Conservation (phyloP, 1,140 invertebrate genomes). For the Rhizoglyphus robini region DNA sequence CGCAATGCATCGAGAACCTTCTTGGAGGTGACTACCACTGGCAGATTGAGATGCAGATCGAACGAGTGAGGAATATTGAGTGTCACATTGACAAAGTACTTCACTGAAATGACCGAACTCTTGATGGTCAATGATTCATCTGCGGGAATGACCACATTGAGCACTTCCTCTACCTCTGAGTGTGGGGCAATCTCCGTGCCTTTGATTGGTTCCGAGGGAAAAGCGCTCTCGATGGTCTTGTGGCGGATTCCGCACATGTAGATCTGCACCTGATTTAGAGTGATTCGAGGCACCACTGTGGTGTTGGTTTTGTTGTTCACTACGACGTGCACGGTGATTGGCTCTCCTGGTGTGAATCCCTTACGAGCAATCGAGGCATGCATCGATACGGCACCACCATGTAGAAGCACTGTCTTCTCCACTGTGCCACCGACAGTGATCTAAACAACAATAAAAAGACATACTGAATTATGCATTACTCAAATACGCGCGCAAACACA, state of each 20-base stretch:
- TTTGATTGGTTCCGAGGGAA: background rate
- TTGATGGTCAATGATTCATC: conserved; percentile 6
- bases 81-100: conserved; percentile 13
- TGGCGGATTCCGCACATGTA: conserved; percentile 7
- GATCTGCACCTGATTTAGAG: conserved; percentile 8
- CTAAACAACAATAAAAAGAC: too few relatives aligned
- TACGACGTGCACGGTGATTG: background rate
- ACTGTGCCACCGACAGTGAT: background rate
- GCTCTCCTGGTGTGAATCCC: conserved; percentile 6
- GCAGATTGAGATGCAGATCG: conserved; percentile 15
- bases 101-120: conserved; percentile 5
- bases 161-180: background rate
- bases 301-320: background rate
- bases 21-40: background rate
- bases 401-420: background rate
- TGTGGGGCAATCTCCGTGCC: background rate
- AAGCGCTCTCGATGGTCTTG: conserved; percentile 9
- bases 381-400: background rate
- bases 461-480: background rate
- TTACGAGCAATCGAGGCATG: background rate
- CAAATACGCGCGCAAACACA: too few relatives aligned
- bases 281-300: background rate
- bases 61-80: conserved; percentile 8
- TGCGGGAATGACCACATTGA: background rate
- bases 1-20: background rate